phyloP scores from a whole-genome alignment of 1,140 invertebrate genomes.

The Trichogramma pretiosum region DNA sequence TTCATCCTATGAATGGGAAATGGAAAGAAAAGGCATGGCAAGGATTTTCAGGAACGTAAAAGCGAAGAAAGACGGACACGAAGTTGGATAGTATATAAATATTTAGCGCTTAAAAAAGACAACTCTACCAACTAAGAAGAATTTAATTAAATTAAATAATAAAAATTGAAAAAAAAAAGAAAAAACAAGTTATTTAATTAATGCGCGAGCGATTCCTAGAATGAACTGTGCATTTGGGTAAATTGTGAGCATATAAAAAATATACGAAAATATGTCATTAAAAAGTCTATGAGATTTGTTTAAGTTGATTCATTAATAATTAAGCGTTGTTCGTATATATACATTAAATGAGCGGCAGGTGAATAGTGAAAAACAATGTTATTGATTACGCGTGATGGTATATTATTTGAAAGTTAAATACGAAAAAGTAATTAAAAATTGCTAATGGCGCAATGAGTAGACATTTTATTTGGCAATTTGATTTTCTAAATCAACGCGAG shows the following conservation, averaged over 20 bases:
- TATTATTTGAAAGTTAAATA: conserved; percentile 9
- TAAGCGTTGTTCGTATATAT: too few relatives aligned
- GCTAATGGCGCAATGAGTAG: too few relatives aligned
- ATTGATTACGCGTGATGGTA: conserved; percentile 18
- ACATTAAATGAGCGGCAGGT: too few relatives aligned
- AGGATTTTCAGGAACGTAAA: neutral
- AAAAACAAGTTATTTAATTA: conserved; percentile 30
- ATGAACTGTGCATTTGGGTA: conserved; percentile 9
- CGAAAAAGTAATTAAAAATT: too few relatives aligned
- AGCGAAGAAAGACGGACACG: conserved; percentile 8
- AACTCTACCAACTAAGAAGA: conserved; percentile 15
- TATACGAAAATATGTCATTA: conserved; percentile 27
- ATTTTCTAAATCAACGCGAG: too few relatives aligned
- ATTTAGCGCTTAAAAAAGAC: conserved; percentile 17
- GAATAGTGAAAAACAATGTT: conserved; percentile 18
- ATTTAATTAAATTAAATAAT: conserved; percentile 19
- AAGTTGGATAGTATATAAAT: conserved; percentile 22
- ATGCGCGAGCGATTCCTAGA: conserved; percentile 13
- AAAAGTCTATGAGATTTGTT: conserved; percentile 19
- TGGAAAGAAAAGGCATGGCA: neutral
- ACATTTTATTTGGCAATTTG: too few relatives aligned
- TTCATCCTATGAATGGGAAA: neutral
- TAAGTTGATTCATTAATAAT: too few relatives aligned
- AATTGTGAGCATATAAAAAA: conserved; percentile 19
- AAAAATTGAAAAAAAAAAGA: conserved; percentile 22